Base-by-base conservation (phyloP, 1,140 invertebrate genomes). In the Dreissena polymorpha region DNA sequence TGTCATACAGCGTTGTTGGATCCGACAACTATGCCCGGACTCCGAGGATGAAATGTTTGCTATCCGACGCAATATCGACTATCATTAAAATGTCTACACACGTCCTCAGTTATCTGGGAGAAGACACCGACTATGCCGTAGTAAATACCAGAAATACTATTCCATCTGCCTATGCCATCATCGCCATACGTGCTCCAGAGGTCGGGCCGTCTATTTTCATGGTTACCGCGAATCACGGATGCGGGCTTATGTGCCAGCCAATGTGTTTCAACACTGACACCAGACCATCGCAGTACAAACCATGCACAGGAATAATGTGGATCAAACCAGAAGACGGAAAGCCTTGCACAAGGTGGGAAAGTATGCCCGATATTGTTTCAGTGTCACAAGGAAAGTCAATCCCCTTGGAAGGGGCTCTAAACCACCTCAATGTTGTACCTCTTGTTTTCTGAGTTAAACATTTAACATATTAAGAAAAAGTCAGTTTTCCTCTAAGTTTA, bases 101-200 rank as follows among this genome's bases (percentile, higher is more conserved):
- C 16, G 75, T 60, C 16, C 39, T 77, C 0, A 77, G 25, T 53
- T 77, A 77, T 68, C 14, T 64, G 23, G 75, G 64, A 67, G 51
- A 51, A n/a, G 65, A 51, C 49, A 49, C 50, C 12, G 75, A 51
- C 49, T 77, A 77, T 51, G 60, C 75, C 21, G 16, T 65, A 8
- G 29, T 77, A n/a, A 50, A 65, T 14, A 16, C 21, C 3, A 60
- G 53, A 64, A 10, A 53, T 51, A 39, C 75, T 18, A 29, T 77
- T 8, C 27, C 60, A 7, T 67, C 75, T 7, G 49, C 75, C 39
- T 21, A 25, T 23, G 39, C 50, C 5, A 64, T 64, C n/a, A 65
- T 77, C n/a, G 75, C 57, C 13, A 55, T 77, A 51, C 51, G 64
- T 27, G 50, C 49, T 18, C 75, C 75, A 8, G 29, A 65, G 6